Conservation (phyloP, 2,113 vertebrate species). For the Microcebus tavaratra region DNA sequence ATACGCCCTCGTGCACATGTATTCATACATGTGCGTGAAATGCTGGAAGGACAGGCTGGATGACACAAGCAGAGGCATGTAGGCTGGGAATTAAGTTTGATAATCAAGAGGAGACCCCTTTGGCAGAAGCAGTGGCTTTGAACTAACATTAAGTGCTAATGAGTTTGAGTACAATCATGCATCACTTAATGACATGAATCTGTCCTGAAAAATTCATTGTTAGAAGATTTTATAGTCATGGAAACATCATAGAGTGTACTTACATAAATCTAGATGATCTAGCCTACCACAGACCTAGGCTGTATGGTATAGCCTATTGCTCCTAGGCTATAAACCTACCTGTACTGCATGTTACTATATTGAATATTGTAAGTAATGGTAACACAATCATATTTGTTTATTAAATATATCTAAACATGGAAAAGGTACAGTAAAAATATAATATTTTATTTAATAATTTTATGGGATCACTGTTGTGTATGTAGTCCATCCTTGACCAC, state of each 20-base stretch:
- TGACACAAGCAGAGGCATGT: neutral
- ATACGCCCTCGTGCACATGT: neutral
- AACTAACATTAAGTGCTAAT: neutral
- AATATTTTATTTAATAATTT: neutral
- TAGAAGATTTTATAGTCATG: neutral
- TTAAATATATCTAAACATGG: neutral
- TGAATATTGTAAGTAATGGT: neutral
- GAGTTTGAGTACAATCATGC: neutral
- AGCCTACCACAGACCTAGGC: neutral
- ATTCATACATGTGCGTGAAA: neutral
- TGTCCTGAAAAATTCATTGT: neutral
- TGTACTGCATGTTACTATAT: neutral
- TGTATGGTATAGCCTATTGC: neutral
- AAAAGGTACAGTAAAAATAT: neutral
- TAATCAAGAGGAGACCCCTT: neutral
- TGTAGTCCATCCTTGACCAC: neutral
- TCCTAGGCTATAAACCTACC: neutral
- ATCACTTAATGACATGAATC: neutral
- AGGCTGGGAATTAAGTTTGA: neutral
- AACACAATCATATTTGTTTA: neutral
- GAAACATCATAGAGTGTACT: neutral
- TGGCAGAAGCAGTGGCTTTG: neutral
- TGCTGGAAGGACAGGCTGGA: neutral
- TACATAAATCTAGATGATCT: neutral
- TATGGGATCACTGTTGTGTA: neutral